A percentile compares a stretch with the other conserved stretches of the same genome.
Conservation (phyloP, 1,140 invertebrate genomes). For the Homarus americanus region DNA sequence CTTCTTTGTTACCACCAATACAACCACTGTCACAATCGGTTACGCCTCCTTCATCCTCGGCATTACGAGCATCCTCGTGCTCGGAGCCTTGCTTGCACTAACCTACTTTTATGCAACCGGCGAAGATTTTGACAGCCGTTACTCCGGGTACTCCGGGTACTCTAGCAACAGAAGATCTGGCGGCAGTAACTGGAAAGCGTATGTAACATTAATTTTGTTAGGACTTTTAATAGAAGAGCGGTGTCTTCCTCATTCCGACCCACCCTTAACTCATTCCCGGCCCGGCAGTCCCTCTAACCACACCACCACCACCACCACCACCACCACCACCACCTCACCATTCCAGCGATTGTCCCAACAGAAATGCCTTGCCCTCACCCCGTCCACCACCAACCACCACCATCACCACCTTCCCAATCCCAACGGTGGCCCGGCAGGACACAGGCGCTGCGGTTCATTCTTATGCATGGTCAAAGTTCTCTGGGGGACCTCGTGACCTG, state of each 20-base stretch:
- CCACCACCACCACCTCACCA: constrained; percentile 41
- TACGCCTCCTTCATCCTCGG: constrained; percentile 66
- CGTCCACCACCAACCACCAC: constrained; percentile 40
- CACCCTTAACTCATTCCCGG: constrained; percentile 29
- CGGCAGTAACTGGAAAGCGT: constrained; percentile 70
- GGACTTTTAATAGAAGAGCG: constrained; percentile 56
- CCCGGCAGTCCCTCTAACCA: constrained; percentile 42
- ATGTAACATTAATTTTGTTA: constrained; percentile 67
- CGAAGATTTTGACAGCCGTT: constrained; percentile 52
- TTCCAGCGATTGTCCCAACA: constrained; percentile 55
- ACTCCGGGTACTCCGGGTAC: constrained; percentile 72
- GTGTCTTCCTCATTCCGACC: constrained; percentile 53
- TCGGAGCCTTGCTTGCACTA: constrained; percentile 55
- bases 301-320: constrained; percentile 20
- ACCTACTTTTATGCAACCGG: constrained; percentile 64
- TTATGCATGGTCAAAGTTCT: constrained; percentile 67
- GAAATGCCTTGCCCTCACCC: constrained; percentile 40
- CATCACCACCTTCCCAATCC: constrained; percentile 47
- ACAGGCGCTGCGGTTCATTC: constrained; percentile 73
- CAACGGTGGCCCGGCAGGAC: constrained; percentile 67
- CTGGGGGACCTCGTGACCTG: constrained; percentile 39
- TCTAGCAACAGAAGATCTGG: constrained; percentile 61
- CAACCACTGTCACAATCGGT: constrained; percentile 68
- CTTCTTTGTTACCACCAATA: constrained; percentile 65
- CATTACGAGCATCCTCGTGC: constrained; percentile 58